Evolutionary conservation across 2,113 vertebrate species (phyloP).

Genomic region (Pandion haliaetus): DNA sequence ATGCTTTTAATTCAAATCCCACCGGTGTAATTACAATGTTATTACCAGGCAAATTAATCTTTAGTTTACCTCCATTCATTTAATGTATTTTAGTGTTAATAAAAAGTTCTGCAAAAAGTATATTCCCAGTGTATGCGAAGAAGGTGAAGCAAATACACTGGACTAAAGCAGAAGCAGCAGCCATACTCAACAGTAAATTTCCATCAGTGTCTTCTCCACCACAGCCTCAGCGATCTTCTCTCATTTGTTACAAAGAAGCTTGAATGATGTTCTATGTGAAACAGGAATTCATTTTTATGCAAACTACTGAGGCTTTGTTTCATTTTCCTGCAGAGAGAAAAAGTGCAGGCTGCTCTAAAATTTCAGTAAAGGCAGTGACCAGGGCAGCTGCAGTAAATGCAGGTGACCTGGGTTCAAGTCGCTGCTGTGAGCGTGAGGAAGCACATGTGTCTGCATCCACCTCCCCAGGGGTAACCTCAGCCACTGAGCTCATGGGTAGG

Average conservation of each 20-base stretch:
- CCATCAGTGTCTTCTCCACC: rapidly evolving
- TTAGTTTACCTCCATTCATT: background rate
- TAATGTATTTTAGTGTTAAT: background rate
- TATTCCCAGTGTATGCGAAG: background rate
- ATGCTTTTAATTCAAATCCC: background rate
- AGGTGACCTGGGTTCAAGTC: background rate
- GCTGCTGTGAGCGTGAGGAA: background rate
- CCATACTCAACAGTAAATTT: background rate
- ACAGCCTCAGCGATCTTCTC: rapidly evolving
- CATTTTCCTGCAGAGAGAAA: background rate
- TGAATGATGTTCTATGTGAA: background rate
- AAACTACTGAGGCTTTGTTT: background rate
- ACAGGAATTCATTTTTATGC: background rate
- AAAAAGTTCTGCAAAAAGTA: background rate
- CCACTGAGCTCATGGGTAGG: background rate
- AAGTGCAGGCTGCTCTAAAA: background rate
- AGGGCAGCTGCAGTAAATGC: background rate
- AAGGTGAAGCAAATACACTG: background rate
- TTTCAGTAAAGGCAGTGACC: background rate
- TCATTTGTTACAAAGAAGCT: background rate
- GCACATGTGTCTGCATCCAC: rapidly evolving
- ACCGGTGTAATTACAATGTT: background rate
- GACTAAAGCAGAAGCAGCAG: background rate
- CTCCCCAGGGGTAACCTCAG: background rate
- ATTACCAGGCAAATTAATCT: background rate